Evolutionary conservation across 2,797 vertebrate genomes (phyloP).

Genomic region (Tauraco hartlaubi): DNA sequence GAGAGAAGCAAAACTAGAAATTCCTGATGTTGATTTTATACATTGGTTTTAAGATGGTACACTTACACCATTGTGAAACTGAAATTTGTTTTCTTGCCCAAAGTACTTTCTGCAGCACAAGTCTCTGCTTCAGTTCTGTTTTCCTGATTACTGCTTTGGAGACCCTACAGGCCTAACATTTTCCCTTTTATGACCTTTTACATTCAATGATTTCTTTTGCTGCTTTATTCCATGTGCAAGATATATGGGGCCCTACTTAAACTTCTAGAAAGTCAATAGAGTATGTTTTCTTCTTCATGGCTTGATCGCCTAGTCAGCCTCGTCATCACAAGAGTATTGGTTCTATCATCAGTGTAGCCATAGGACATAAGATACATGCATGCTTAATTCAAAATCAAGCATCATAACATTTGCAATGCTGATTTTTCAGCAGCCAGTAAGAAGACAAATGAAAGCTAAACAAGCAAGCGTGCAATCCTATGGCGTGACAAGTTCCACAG

Average conservation of each 20-base stretch:
- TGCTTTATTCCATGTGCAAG: neutral
- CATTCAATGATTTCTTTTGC: neutral
- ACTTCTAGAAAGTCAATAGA: neutral
- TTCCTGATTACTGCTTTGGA: neutral
- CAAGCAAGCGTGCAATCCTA: conserved; percentile 89
- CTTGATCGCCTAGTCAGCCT: neutral
- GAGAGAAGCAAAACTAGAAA: neutral
- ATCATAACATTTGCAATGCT: neutral
- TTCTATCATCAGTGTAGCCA: neutral
- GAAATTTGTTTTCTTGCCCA: neutral
- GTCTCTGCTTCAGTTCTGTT: neutral
- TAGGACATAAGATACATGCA: fast-evolving
- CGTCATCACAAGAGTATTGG: neutral
- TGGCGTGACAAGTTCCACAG: conserved; percentile 95
- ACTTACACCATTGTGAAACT: fast-evolving
- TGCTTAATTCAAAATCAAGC: neutral
- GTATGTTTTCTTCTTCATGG: neutral
- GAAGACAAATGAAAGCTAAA: conserved; percentile 95
- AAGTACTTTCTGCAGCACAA: neutral
- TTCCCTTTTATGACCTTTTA: neutral
- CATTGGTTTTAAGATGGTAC: neutral
- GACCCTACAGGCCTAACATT: neutral
- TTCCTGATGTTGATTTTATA: neutral
- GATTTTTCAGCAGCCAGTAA: conserved; percentile 88
- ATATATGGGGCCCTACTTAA: neutral